Evolutionary conservation across 2,888 invertebrate genomes (phyloP).

Genomic region (Busseola fusca): DNA sequence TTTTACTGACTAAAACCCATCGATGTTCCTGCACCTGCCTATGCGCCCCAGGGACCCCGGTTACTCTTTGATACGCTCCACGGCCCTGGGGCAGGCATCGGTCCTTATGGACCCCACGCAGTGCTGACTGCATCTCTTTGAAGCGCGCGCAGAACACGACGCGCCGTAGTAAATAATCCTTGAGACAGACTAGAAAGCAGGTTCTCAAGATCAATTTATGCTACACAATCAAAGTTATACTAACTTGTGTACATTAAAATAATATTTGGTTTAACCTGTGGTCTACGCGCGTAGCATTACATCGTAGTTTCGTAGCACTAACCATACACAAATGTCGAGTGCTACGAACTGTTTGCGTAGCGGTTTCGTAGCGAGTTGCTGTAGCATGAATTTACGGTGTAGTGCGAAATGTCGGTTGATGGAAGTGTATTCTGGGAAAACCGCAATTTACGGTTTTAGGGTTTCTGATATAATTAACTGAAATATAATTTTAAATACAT

Average conservation of each 20-base stretch:
- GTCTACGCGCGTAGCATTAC: constrained; percentile 13
- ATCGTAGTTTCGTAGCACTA: constrained; percentile 24
- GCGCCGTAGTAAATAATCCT: constrained; percentile 19
- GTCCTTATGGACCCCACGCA: too few relatives aligned
- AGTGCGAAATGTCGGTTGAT: neutral
- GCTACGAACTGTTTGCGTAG: constrained; percentile 53
- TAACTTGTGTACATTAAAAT: neutral
- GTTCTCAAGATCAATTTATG: constrained; percentile 1
- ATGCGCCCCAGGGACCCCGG: too few relatives aligned
- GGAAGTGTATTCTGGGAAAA: neutral
- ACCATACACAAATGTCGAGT: constrained; percentile 10
- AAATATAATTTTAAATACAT: neutral
- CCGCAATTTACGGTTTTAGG: neutral
- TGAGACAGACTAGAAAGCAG: neutral
- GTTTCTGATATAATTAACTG: neutral
- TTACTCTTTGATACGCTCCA: too few relatives aligned
- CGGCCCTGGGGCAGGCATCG: too few relatives aligned
- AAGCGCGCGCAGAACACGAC: too few relatives aligned
- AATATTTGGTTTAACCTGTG: constrained; percentile 5
- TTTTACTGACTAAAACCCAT: too few relatives aligned
- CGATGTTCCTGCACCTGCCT: too few relatives aligned
- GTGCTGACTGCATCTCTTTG: too few relatives aligned
- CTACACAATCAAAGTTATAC: neutral
- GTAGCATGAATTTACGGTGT: constrained; percentile 26
- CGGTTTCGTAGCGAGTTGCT: constrained; percentile 39